Base-by-base conservation (phyloP, 2,888 invertebrate species). In the Sinelater perroti region DNA sequence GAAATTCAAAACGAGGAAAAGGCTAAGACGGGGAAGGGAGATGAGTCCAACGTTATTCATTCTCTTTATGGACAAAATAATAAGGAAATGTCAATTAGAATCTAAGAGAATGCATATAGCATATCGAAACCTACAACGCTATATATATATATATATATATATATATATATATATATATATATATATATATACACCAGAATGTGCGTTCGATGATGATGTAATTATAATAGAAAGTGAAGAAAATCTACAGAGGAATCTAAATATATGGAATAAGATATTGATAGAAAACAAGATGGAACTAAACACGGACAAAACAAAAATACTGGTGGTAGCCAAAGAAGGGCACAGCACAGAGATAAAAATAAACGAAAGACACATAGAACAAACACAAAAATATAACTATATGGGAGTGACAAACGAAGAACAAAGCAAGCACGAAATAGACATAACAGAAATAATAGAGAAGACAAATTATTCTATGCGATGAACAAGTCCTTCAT, bases 401-500 rank as follows among this genome's bases (percentile, higher is more conserved):
- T 56, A 42, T 42, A 26, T 56, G 16, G 35, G 53, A 47, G 30
- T 38, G 14, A 47, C 28, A 5, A 33, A 53, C 31, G 45, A 47
- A 1, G 24, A 28, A 38, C 16, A 30, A 30, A 33, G 53, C 26
- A 47, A 33, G 13, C 28, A 35, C 16, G 44, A 56, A 50, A 10
- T 7, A 11, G 42, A 56, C 31, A 40, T 56, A 16, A 42, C 31
- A 13, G 47, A 56, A 28, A 56, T 21, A 40, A 56, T 50, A 3
- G 47, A 24, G 20, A 50, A 40, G 10, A 45, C 55, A 26, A 38
- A 24, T 8, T 52, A 26, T 60, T 35, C 35, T 35, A n/a, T 7
- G 20, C 38, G 11, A 16, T 56, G n/a, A 57, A 47, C 26, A 57
- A 61, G 14, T 14, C 42, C 13, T 49, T 56, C 13, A 52, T 53